Conservation (phyloP, 2,888 invertebrate species). For the Scaptomyza flava region DNA sequence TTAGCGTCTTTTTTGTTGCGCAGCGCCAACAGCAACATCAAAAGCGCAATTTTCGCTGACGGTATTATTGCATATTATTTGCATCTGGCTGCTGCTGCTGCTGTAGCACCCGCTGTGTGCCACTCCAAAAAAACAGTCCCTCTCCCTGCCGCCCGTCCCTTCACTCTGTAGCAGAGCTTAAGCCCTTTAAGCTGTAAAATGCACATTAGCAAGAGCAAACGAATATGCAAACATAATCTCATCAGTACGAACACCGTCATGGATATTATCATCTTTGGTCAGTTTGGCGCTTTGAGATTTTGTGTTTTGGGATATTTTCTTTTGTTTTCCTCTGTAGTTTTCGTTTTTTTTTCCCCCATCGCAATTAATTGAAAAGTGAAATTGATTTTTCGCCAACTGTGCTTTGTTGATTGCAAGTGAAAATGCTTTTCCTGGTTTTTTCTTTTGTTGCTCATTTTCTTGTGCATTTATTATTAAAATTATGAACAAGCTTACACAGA, state of each 20-base stretch:
- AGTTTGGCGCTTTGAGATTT: conserved; percentile 21
- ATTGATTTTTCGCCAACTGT: conserved; percentile 58
- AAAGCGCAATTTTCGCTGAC: conserved; percentile 68
- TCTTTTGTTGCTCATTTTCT: conserved; percentile 17
- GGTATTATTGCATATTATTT: conserved; percentile 73
- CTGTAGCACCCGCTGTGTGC: conserved; percentile 1
- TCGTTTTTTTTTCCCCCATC: conserved; percentile 17
- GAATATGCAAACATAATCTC: conserved; percentile 22
- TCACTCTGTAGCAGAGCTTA: background rate
- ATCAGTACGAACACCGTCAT: conserved; percentile 26
- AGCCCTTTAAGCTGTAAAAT: conserved; percentile 7
- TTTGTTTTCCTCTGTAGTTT: conserved; percentile 22
- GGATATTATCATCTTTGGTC: conserved; percentile 31
- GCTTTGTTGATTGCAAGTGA: conserved; percentile 42
- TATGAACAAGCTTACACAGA: conserved; percentile 14
- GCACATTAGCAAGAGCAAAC: conserved; percentile 15
- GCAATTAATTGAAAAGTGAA: conserved; percentile 72
- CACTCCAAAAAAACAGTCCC: conserved; percentile 9
- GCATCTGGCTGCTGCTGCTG: conserved; percentile 36
- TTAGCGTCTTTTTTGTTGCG: conserved; percentile 17
- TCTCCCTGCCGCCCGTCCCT: background rate
- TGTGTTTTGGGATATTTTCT: conserved; percentile 4
- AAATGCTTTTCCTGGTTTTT: conserved; percentile 35
- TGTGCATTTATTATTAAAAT: conserved; percentile 65
- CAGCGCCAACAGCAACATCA: conserved; percentile 48